phyloP scores from a whole-genome alignment of 2,888 invertebrate genomes.

The Tenthredo mesomela region DNA sequence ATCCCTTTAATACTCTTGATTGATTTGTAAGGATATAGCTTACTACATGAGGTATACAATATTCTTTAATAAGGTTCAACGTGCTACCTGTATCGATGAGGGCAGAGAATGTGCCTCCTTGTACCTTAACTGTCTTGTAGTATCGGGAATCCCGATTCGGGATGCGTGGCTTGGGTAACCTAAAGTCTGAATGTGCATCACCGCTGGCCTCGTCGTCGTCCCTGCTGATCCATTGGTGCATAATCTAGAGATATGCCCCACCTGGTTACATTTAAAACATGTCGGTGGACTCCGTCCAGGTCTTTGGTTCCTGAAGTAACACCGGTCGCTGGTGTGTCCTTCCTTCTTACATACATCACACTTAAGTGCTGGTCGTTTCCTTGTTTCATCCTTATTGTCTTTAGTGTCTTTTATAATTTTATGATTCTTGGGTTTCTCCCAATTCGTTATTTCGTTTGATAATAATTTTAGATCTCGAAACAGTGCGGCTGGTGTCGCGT shows the following conservation, averaged over 20 bases:
- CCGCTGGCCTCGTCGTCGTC: neutral
- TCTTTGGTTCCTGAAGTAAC: neutral
- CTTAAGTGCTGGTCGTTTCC: neutral
- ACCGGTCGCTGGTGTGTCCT: neutral
- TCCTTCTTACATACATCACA: neutral
- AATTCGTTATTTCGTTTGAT: conserved; percentile 25
- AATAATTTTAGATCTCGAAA: conserved; percentile 29
- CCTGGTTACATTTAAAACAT: conserved; percentile 27
- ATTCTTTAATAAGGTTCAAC: no score
- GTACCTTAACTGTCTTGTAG: no score
- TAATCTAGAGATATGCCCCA: conserved; percentile 37
- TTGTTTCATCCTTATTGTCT: neutral
- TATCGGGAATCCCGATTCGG: no score
- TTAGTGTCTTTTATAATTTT: neutral
- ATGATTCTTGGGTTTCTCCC: conserved; percentile 10
- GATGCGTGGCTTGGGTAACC: neutral
- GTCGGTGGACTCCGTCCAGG: neutral
- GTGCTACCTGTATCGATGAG: no score
- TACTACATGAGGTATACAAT: no score
- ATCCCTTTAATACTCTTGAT: no score
- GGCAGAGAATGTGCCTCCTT: no score
- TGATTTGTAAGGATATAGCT: no score
- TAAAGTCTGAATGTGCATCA: conserved; percentile 14
- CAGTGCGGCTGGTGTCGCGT: conserved; percentile 18
- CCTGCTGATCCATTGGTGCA: neutral